These are phyloP conservation scores for Peucedramus taeniatus DNA, from an alignment of 2,113 vertebrate species.

Conservation along the genomic window DNA sequence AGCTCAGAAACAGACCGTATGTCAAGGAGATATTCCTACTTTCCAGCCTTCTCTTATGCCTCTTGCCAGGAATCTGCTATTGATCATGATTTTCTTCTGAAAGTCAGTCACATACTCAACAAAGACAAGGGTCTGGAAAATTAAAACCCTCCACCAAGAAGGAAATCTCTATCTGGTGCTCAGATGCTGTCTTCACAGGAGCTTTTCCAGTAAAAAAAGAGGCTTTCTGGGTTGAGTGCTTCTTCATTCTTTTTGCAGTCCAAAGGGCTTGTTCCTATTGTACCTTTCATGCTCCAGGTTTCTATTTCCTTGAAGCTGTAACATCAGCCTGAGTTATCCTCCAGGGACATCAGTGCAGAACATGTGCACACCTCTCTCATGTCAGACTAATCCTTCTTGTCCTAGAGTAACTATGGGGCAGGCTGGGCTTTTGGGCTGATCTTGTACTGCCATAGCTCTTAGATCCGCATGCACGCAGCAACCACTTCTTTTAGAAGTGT, in stretches of 20 bases:
- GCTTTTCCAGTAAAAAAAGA: neutral
- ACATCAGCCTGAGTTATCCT: neutral
- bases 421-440: neutral
- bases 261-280: neutral
- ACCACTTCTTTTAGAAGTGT: neutral
- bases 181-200: neutral
- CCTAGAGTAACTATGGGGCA: neutral
- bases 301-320: neutral
- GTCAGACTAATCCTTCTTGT: neutral
- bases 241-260: neutral
- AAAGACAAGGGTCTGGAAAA: neutral
- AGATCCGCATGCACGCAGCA: neutral
- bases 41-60: neutral
- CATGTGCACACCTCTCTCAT: neutral
- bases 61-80: neutral
- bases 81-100: neutral
- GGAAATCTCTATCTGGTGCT: neutral
- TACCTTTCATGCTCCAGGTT: neutral
- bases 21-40: neutral
- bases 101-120: neutral
- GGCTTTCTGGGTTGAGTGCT: neutral
- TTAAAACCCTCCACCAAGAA: neutral
- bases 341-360: neutral
- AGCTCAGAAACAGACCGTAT: neutral
- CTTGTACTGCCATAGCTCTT: neutral